Base-by-base conservation (phyloP, 2,888 invertebrate species). In the Drosophila algonquin region DNA sequence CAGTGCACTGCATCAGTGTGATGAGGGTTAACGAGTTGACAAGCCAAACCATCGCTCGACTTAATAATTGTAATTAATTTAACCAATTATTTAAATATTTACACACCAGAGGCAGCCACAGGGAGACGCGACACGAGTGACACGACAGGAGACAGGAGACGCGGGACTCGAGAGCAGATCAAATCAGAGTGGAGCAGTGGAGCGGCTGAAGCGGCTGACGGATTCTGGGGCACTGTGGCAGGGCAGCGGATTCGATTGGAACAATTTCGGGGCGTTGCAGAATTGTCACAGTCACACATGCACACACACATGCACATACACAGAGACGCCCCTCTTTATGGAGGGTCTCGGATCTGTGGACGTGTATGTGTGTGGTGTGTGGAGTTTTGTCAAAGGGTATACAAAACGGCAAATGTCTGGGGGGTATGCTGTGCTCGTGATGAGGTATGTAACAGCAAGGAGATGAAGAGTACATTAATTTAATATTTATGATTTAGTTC, bases 231-330 rank as follows among this genome's bases (percentile, higher is more conserved):
- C 64, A 83, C 84, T 83, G 84, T 24, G 55, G 47, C 53, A 63
- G 68, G 63, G 65, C 53, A 54, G 60, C 55, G 65, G 57, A 44
- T n/a, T 52, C 52, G 51, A 73, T 75, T 72, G 45, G 52, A 56
- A 64, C 71, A 63, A 74, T 80, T 71, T 70, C 65, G 88, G 88
- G 85, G 89, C 89, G 89, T 87, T 89, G 74, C 70, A 64, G 78
- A 78, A 73, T 67, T 46, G 47, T 54, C 60, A 56, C 44, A 68
- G 45, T 54, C 65, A 68, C 48, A 70, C 46, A 51, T 63, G 21
- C 21, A 21, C 24, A 24, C 65, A 68, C 48, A 70, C 46, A 51
- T 63, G 21, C 21, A 21, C 24, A 24, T 24, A 24, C 24, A 24
- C 64, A 65, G 63, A 63, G 73, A 89, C 83, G 89, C 83, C 83